These are phyloP conservation scores for Aphelocoma coerulescens DNA, from an alignment of 2,113 vertebrate species.

Conservation along the genomic window DNA sequence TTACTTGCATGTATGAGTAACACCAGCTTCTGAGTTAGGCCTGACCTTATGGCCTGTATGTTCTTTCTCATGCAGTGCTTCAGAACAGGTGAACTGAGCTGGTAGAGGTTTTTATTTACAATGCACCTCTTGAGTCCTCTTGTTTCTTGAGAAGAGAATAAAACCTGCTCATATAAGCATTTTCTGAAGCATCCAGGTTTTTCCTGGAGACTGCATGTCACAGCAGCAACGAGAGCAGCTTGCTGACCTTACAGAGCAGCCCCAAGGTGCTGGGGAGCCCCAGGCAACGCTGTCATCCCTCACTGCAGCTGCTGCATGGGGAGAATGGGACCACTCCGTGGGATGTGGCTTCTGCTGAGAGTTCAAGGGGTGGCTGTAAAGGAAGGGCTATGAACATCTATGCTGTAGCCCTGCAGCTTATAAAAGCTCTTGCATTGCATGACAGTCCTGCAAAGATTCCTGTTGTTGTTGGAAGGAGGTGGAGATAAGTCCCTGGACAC, in stretches of 20 bases:
- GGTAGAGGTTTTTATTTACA: background rate
- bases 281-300: background rate
- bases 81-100: background rate
- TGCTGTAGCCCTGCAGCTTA: background rate
- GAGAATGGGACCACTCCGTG: background rate
- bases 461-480: background rate
- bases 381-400: background rate
- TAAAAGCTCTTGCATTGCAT: background rate
- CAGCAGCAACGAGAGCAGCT: background rate
- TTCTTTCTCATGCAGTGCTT: background rate
- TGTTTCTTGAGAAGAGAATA: background rate
- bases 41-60: background rate
- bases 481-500: background rate
- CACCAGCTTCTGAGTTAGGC: background rate
- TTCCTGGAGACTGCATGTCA: background rate
- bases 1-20: background rate
- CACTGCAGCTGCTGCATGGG: background rate
- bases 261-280: background rate
- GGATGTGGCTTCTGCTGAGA: background rate
- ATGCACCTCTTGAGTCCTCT: background rate
- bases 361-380: background rate
- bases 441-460: background rate
- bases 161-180: background rate
- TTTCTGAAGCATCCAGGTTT: background rate
- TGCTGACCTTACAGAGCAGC: background rate